phyloP scores from a whole-genome alignment of 2,888 invertebrate genomes.

The Cataglyphis albicans region DNA sequence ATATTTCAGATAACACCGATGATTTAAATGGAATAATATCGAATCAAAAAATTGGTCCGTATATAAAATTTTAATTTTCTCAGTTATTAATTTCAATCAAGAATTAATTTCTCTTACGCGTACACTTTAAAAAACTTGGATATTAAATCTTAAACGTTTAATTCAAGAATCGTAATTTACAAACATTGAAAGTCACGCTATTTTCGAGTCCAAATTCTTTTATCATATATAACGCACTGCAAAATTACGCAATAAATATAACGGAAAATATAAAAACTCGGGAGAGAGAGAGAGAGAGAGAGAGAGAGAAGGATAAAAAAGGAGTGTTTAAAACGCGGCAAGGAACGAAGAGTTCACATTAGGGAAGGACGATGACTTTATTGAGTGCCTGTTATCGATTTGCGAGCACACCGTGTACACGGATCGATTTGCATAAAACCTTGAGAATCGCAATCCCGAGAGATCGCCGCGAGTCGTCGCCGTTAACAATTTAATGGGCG shows the following conservation, averaged over 20 bases:
- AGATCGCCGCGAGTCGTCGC: conserved; percentile 54
- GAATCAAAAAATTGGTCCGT: not conserved
- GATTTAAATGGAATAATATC: conserved; percentile 34
- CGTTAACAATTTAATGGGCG: conserved; percentile 71
- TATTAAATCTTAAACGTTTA: not conserved
- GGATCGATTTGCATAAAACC: conserved; percentile 70
- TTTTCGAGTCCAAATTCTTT: not conserved
- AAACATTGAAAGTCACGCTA: not conserved
- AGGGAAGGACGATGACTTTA: conserved; percentile 62
- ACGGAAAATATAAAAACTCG: not conserved
- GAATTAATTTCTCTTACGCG: not conserved
- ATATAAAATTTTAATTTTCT: not conserved
- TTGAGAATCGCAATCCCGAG: conserved; percentile 68
- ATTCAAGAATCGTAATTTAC: not conserved
- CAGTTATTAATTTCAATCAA: conserved; percentile 21
- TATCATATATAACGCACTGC: not conserved
- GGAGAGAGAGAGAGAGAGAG: not conserved
- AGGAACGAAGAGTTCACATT: conserved; percentile 22
- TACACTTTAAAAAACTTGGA: not conserved
- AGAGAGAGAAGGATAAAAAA: not conserved
- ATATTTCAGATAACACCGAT: conserved; percentile 22
- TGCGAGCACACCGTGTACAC: conserved; percentile 42
- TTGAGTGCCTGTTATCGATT: conserved; percentile 65
- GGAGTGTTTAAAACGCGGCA: not conserved
- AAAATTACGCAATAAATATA: conserved; percentile 3